phyloP scores from a whole-genome alignment of 2,113 vertebrate genomes.

The Thomomys bottae region DNA sequence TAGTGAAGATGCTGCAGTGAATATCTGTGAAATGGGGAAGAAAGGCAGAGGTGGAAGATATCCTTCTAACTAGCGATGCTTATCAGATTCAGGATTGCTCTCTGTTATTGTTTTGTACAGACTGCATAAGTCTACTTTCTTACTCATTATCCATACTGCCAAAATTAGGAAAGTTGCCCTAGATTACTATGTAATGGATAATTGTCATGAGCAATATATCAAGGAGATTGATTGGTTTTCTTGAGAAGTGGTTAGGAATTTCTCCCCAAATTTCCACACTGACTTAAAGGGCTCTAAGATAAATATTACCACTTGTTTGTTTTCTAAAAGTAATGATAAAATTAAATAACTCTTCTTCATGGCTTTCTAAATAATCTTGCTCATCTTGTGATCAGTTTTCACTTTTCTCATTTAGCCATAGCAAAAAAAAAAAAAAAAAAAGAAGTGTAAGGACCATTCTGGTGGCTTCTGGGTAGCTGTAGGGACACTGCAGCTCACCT shows the following conservation, averaged over 20 bases:
- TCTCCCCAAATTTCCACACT: not conserved
- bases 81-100: not conserved
- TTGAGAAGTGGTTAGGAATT: not conserved
- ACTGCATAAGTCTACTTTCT: not conserved
- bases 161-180: slow-evolving; percentile 12
- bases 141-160: not conserved
- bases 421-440: too few species aligned
- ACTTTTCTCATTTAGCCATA: too few species aligned
- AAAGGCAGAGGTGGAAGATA: not conserved
- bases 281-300: too few species aligned
- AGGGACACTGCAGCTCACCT: too few species aligned
- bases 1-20: not conserved
- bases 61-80: not conserved
- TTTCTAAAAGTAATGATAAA: too few species aligned
- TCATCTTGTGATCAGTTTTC: too few species aligned
- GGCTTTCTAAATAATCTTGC: too few species aligned
- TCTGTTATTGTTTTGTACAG: not conserved
- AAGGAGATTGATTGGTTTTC: not conserved
- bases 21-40: not conserved
- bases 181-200: not conserved
- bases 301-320: too few species aligned
- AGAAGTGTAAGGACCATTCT: too few species aligned
- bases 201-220: not conserved
- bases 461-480: too few species aligned
- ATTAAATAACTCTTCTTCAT: too few species aligned